These are phyloP conservation scores for Characodon lateralis DNA, from an alignment of 2,797 vertebrate genomes.

Conservation along the genomic window DNA sequence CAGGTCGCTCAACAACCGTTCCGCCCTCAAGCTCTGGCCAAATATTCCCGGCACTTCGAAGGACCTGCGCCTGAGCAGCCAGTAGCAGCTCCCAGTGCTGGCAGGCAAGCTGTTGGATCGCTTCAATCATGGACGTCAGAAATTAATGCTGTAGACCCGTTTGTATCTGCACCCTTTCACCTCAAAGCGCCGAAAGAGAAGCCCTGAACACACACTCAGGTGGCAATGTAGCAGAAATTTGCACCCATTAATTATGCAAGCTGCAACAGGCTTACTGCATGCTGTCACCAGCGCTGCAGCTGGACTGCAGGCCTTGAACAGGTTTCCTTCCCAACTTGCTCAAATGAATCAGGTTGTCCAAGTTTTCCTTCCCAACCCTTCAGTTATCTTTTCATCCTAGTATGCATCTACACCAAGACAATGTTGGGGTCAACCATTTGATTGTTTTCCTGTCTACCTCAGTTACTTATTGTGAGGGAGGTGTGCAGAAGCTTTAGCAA, in stretches of 20 bases:
- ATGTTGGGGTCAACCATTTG: constrained; percentile 59
- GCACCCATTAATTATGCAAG: constrained; percentile 58
- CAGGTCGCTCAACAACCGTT: constrained; percentile 82
- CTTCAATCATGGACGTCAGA: constrained; percentile 80
- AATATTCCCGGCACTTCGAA: constrained; percentile 95
- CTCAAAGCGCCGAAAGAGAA: constrained; percentile 87
- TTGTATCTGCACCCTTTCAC: constrained; percentile 91
- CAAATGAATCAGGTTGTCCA: constrained; percentile 33
- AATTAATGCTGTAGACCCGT: constrained; percentile 82
- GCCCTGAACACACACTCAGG: constrained; percentile 69
- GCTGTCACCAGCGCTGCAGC: constrained; percentile 61
- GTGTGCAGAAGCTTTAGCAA: constrained; percentile 17
- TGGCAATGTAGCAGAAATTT: constrained; percentile 9
- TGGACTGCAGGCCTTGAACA: constrained; percentile 65
- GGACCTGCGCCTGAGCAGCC: constrained; percentile 69
- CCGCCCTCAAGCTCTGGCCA: constrained; percentile 88
- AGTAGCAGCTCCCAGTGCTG: constrained; percentile 70
- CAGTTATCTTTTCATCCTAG: constrained; percentile 31
- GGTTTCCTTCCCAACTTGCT: constrained; percentile 48
- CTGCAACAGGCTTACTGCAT: constrained; percentile 54
- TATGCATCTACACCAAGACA: constrained; percentile 34
- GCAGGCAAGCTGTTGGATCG: constrained; percentile 77
- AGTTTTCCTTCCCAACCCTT: constrained; percentile 19
- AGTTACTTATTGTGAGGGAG: constrained; percentile 46
- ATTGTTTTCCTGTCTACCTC: constrained; percentile 80